Evolutionary conservation across 2,113 vertebrate genomes (phyloP).

Genomic region (Stigmatopora argus): DNA sequence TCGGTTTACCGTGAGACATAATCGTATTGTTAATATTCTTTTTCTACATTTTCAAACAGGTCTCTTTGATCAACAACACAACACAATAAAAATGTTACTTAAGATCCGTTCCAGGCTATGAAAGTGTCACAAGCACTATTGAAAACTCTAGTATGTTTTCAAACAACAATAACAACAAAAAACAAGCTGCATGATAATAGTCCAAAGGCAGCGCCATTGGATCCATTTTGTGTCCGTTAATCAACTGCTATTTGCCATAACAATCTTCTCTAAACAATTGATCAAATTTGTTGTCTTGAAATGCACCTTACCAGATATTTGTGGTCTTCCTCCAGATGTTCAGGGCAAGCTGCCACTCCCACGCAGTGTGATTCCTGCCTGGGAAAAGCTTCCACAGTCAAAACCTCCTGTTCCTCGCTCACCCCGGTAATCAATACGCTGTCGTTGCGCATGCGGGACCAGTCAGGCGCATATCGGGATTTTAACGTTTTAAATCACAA

Average conservation of each 20-base stretch:
- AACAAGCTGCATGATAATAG: not conserved
- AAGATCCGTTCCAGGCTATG: not conserved
- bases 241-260: not conserved
- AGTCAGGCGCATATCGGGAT: not conserved
- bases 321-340: conserved; percentile 19
- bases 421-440: not conserved
- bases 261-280: not conserved
- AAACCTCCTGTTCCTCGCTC: not conserved
- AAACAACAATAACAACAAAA: not conserved
- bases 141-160: not conserved
- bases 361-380: conserved; percentile 12
- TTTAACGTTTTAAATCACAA: not conserved
- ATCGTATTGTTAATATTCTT: not conserved
- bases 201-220: too few relatives aligned
- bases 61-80: not conserved
- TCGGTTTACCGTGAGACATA: too few relatives aligned
- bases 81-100: not conserved
- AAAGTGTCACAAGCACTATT: not conserved
- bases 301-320: conserved; percentile 31
- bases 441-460: not conserved
- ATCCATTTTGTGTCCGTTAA: not conserved
- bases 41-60: not conserved
- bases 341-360: conserved; percentile 8
- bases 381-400: not conserved
- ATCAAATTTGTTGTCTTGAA: not conserved